phyloP scores from a whole-genome alignment of 2,888 invertebrate species.

The Lochmaea capreae region DNA sequence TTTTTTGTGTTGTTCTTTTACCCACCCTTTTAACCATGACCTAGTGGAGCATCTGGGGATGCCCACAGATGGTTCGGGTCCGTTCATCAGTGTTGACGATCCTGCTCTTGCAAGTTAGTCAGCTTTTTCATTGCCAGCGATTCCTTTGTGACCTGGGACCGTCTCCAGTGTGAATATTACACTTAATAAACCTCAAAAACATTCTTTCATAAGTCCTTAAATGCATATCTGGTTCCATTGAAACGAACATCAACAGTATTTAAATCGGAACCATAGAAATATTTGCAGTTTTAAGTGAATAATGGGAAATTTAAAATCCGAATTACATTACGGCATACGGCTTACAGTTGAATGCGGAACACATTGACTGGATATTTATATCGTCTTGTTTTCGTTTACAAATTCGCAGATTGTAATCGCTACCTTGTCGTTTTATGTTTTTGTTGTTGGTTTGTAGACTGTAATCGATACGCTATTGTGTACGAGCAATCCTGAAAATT shows the following conservation, averaged over 20 bases:
- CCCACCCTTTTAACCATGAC: no score
- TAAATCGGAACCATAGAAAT: conserved; percentile 27
- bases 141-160: no score
- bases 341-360: conserved; percentile 29
- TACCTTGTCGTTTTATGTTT: conserved; percentile 23
- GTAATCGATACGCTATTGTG: conserved; percentile 15
- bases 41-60: no score
- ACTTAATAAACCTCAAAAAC: background rate
- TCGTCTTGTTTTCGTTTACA: conserved; percentile 32
- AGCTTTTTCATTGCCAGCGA: no score
- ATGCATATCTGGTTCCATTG: conserved; percentile 18
- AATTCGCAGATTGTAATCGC: conserved; percentile 37
- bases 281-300: conserved; percentile 30
- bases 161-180: background rate
- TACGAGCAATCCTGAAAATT: conserved; percentile 11
- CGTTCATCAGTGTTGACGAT: no score
- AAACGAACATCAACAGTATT: conserved; percentile 17
- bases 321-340: conserved; percentile 24
- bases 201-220: background rate
- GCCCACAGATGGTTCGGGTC: no score
- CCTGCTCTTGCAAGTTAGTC: no score
- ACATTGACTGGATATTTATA: conserved; percentile 34
- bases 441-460: conserved; percentile 17
- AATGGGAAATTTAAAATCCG: conserved; percentile 30
- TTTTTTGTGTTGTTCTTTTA: no score